phyloP scores from a whole-genome alignment of 2,888 invertebrate species.

The Clusia tigrina region DNA sequence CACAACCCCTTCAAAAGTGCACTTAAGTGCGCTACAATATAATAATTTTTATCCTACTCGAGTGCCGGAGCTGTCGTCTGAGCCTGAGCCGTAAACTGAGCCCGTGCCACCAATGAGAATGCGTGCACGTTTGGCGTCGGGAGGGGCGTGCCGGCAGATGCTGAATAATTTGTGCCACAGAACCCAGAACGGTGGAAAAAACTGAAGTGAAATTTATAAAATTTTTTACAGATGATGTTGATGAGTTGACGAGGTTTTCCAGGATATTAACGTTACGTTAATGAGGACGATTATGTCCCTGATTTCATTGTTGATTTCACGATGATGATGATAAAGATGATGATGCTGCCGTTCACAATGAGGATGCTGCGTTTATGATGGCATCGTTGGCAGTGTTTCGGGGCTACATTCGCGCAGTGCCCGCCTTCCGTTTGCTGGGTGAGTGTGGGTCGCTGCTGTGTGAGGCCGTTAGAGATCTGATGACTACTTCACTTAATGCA shows the following conservation, averaged over 20 bases:
- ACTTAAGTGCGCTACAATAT: conserved; percentile 9
- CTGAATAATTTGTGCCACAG: background rate
- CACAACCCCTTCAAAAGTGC: conserved; percentile 44
- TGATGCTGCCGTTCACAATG: background rate
- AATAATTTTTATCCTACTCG: background rate
- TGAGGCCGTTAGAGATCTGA: conserved; percentile 36
- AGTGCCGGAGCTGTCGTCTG: background rate
- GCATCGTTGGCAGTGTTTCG: background rate
- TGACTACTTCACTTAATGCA: conserved; percentile 57
- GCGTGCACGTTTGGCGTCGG: background rate
- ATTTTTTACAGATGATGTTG: conserved; percentile 51
- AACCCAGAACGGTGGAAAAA: background rate
- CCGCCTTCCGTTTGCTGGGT: background rate
- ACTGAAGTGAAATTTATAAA: background rate
- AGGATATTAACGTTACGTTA: conserved; percentile 49
- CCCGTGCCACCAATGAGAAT: background rate
- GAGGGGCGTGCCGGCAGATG: background rate
- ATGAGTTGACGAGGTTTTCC: conserved; percentile 54
- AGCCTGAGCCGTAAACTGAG: background rate
- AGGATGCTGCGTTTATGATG: background rate
- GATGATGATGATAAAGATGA: background rate
- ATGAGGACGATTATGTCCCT: conserved; percentile 10
- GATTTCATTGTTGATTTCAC: too few relatives aligned
- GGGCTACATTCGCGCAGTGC: background rate
- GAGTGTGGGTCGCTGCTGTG: too few relatives aligned